Base-by-base conservation (phyloP, 92 coral and sea anemone species). In the Metridium senile region DNA sequence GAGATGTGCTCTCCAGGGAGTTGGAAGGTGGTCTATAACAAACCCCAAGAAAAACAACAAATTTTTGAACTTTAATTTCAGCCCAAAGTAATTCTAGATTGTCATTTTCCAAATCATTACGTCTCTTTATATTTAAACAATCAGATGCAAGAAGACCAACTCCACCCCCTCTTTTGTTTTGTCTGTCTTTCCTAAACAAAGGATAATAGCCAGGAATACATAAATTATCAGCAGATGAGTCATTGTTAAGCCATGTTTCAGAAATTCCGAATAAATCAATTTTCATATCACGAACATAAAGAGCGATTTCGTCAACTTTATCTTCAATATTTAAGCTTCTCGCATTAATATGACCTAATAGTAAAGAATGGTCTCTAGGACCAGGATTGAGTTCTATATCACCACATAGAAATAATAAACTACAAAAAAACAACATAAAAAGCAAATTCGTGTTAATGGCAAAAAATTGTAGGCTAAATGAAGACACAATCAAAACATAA, bases 11-110 rank as follows among this genome's bases (percentile, higher is more conserved):
- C 30, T 77, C 75, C 23, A 43, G 30, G 33, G 82, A 34, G 46
- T 66, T 66, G 19, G 49, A 45, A 0, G 82, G 82, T 17, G 82
- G 82, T 77, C 82, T 77, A 52, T 77, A 77, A 66, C 75, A 65
- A 26, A 77, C 75, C 0, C 82, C 82, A 22, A 68, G 68, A 45
- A 65, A 65, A 10, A 77, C 10, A 17, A 13, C 34, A 26, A 77
- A 43, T 57, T 65, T 66, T 17, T 74, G 71, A 29, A 74, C 2
- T 52, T 69, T 69, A 45, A 69, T 46, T 69, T 69, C 74, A n/a
- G 43, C 74, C 74, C 74, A 69, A 8, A 69, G 74, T 47, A 69
- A 21, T 69, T 69, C 56, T 33, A 33, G 62, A 63, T 45, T 17
- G 31, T 51, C 69, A 61, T 66, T 71, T 82, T 57, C 75, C 39